Evolutionary conservation across 2,797 vertebrate species (phyloP).

Genomic region (Megalops cyprinoides): DNA sequence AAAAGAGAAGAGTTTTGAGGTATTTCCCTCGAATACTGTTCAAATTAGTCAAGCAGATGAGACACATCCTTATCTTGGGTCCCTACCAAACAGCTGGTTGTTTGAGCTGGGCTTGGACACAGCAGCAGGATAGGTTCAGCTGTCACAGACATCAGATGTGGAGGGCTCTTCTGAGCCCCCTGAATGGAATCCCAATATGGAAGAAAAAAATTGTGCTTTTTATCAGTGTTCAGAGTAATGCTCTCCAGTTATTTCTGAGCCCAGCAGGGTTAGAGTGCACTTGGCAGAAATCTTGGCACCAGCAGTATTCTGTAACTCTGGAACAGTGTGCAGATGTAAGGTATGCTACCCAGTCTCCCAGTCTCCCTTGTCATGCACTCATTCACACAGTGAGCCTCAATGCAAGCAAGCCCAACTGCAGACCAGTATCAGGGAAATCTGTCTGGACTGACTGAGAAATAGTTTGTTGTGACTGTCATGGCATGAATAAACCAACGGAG

Average conservation of each 20-base stretch:
- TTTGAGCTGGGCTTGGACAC: neutral
- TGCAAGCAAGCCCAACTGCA: neutral
- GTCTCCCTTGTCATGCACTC: neutral
- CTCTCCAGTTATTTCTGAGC: neutral
- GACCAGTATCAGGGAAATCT: neutral
- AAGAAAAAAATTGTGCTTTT: neutral
- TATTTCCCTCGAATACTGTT: constrained; percentile 27
- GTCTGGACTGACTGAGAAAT: neutral
- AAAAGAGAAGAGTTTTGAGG: constrained; percentile 3
- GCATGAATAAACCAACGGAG: neutral
- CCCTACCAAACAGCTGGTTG: constrained; percentile 32
- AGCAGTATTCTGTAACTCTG: no score
- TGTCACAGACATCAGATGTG: neutral
- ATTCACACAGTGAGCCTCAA: neutral
- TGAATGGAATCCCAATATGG: neutral
- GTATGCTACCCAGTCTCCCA: neutral
- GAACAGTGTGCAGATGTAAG: no score
- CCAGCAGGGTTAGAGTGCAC: neutral
- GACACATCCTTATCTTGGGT: constrained; percentile 22
- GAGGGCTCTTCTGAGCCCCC: neutral
- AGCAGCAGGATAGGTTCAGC: constrained; percentile 21
- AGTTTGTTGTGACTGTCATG: neutral
- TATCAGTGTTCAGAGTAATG: neutral
- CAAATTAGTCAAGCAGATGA: constrained; percentile 32
- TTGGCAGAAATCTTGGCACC: no score